Base-by-base conservation (phyloP, 2,797 vertebrate species). In the Leuciscus waleckii region DNA sequence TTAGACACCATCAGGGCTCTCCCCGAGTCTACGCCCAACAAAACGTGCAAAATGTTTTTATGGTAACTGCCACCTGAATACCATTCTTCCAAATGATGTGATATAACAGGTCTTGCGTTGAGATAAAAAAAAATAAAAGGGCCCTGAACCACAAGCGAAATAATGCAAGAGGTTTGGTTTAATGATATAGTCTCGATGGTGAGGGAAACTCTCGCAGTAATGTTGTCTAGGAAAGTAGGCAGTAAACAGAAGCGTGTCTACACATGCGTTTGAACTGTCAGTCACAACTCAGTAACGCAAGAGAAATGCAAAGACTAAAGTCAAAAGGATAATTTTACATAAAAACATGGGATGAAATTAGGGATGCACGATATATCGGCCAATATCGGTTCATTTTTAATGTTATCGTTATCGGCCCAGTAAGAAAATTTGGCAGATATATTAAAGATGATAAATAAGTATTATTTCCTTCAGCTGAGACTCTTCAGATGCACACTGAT, bases 21-120 rank as follows among this genome's bases (percentile, higher is more conserved):
- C 79, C 37, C 73, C 2, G 13, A 32, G 77, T 63, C 21, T 41
- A 46, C 69, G 54, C 82, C 68, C 68, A 23, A 35, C 56, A 37
- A 73, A 82, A 61, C 39, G 39, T 77, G 54, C 67, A 77, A 79
- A 84, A 56, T 85, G 61, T 84, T 77, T 77, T 51, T 78, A 79
- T 82, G 74, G 80, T 78, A 71, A 86, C 80, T 71, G 63, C 26
- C 35, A 83, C 35, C 61, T 58, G 37, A 74, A 56, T 46, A 82
- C 3, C 16, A 43, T 19, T 87, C 41, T 71, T 16, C 1, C 61
- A 79, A 58, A 84, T 79, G 2, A 79, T 70, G 46, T 32, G 17
- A 35, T 35, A 79, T 32, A 41, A 78, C 61, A 84, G 65, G 63
- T 37, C 56, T 75, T 6, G 29, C 23, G 5, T 19, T 54, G 63